Conservation (phyloP, 2,888 invertebrate species). For the Sympetrum striolatum region DNA sequence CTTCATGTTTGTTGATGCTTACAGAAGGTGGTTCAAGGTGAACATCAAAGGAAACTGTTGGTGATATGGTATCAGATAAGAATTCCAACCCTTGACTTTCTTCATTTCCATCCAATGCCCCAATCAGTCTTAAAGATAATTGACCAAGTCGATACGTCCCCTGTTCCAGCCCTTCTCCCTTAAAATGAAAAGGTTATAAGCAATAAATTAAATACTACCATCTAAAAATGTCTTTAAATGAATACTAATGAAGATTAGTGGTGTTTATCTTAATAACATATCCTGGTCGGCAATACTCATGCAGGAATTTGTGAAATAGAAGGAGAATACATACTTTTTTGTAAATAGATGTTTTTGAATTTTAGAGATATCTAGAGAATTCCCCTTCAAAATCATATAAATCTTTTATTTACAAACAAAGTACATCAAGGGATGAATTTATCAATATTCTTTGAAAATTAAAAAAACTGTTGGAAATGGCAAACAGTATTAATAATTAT, state of each 20-base stretch:
- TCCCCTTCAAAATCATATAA: background rate
- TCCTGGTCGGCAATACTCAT: too few relatives aligned
- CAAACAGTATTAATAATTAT: too few relatives aligned
- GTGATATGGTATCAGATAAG: constrained; percentile 61
- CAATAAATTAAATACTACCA: background rate
- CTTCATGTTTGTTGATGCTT: constrained; percentile 62
- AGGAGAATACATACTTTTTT: too few relatives aligned
- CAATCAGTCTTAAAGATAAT: constrained; percentile 68
- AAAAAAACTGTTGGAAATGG: too few relatives aligned
- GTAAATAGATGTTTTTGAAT: too few relatives aligned
- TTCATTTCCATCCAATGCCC: constrained; percentile 51
- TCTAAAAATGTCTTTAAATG: background rate
- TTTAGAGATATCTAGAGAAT: background rate
- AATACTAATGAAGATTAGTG: background rate
- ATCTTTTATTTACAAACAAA: background rate
- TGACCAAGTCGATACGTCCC: constrained; percentile 78
- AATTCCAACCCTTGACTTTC: constrained; percentile 67
- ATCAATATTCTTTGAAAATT: background rate
- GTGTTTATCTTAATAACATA: too few relatives aligned
- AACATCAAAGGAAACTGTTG: constrained; percentile 48
- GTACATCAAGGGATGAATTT: background rate
- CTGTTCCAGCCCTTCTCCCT: constrained; percentile 65
- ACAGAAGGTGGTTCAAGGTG: constrained; percentile 49
- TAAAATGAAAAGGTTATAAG: constrained; percentile 47
- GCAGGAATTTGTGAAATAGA: too few relatives aligned